These are phyloP conservation scores for Phaonia tiefii DNA, from an alignment of 2,888 invertebrate genomes.

Conservation along the genomic window DNA sequence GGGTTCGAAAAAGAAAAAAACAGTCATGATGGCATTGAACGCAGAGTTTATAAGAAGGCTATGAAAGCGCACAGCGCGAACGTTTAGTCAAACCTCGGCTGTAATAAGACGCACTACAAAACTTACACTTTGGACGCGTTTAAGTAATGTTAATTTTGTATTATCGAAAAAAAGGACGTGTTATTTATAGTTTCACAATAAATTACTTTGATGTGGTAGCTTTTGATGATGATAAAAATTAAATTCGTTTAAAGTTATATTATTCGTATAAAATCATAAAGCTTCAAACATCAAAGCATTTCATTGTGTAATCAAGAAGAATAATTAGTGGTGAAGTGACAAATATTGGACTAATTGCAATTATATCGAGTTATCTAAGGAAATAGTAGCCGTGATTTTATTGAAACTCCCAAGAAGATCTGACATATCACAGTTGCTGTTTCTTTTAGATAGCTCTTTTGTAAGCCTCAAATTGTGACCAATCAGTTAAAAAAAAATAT, in stretches of 20 bases:
- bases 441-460: constrained; percentile 81
- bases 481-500: constrained; percentile 19
- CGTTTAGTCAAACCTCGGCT: constrained; percentile 45
- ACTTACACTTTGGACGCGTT: constrained; percentile 2
- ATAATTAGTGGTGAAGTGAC: background rate
- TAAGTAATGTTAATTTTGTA: background rate
- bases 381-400: constrained; percentile 81
- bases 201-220: constrained; percentile 79
- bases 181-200: constrained; percentile 68
- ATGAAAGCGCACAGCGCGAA: constrained; percentile 64
- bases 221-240: constrained; percentile 74
- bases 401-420: constrained; percentile 66
- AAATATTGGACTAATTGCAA: constrained; percentile 3
- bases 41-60: constrained; percentile 75
- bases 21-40: constrained; percentile 71
- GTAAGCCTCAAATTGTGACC: constrained; percentile 73
- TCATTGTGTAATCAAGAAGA: constrained; percentile 68
- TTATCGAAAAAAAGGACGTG: background rate
- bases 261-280: constrained; percentile 77
- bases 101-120: constrained; percentile 25
- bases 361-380: constrained; percentile 81
- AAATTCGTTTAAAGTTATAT: constrained; percentile 13
- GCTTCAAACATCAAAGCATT: constrained; percentile 79
- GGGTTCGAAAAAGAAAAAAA: constrained; percentile 53
- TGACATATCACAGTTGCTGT: constrained; percentile 81